Base-by-base conservation (phyloP, 2,113 vertebrate species). In the Amphiprion percula region DNA sequence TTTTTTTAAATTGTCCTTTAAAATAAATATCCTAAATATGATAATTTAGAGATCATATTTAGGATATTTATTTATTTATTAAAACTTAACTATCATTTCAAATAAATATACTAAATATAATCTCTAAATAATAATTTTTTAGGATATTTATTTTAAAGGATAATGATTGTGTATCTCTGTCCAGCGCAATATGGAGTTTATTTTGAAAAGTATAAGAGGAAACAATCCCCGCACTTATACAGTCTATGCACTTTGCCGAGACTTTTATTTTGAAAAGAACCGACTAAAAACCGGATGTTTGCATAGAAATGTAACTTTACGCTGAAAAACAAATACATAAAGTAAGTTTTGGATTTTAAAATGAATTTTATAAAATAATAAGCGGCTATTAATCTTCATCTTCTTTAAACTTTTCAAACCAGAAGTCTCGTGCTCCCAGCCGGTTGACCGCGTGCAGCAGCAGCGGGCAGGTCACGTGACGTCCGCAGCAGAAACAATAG, bases 161-260 rank as follows among this genome's bases (percentile, higher is more conserved):
- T 33, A 8, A 33, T 33, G 30, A 33, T 26, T 26, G 26, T 26
- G 30, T 30, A 30, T 30, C 30, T 30, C 30, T 30, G 30, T 5
- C 5, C 3, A 30, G 30, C 30, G 4, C 30, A 41, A 10, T 41
- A 12, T 44, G 41, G 41, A 44, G 12, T 44, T 70, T 46, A 70
- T 23, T 69, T 65, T 70, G 56, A 55, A 80, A 62, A 15, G 5
- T 70, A 7, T 19, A 26, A 26, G 24, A 26, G n/a, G 59, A 30
- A 74, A 74, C 0, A n/a, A 58, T 24, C 7, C n/a, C 9, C 4
- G 21, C 21, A 21, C 21, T 21, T 21, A 21, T 21, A 21, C 21
- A 21, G 21, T 21, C 21, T 21, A 21, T 11, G 0, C 11, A 10
- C 5, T 17, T 24, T 9, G 56, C 10, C 16, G 23, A 41, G 4